phyloP scores from a whole-genome alignment of 2,888 invertebrate species.

The Tuta absoluta region DNA sequence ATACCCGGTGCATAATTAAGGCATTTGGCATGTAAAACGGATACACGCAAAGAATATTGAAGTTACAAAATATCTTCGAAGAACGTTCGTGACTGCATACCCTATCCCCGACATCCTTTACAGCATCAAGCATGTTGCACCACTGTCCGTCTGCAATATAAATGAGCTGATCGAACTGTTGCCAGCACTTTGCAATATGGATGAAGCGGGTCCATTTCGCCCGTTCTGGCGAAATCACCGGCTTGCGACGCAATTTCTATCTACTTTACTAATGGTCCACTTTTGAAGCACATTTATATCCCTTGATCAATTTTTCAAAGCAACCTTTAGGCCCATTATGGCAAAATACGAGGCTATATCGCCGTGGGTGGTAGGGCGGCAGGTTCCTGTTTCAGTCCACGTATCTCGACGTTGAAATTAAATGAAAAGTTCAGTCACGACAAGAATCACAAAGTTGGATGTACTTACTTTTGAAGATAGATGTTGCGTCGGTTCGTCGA shows the following conservation, averaged over 20 bases:
- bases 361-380: slow-evolving; percentile 3
- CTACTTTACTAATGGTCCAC: slow-evolving; percentile 6
- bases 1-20: too few relatives aligned
- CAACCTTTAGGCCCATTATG: background rate
- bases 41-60: background rate
- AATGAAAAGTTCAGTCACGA: slow-evolving; percentile 21
- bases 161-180: slow-evolving; percentile 53
- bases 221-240: slow-evolving; percentile 50
- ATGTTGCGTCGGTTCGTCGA: background rate
- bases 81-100: background rate
- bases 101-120: background rate
- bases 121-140: slow-evolving; percentile 7
- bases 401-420: slow-evolving; percentile 14
- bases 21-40: background rate
- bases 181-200: slow-evolving; percentile 52
- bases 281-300: background rate
- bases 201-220: slow-evolving; percentile 60
- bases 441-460: slow-evolving; percentile 25
- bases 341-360: slow-evolving; percentile 15
- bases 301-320: slow-evolving; percentile 16
- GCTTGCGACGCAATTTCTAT: slow-evolving; percentile 34
- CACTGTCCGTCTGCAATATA: slow-evolving; percentile 51
- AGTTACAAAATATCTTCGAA: background rate
- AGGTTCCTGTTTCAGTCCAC: slow-evolving; percentile 13
- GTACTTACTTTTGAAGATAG: background rate